Percentiles rank a stretch among this genome's conserved stretches.
These are phyloP conservation scores for Andinoacara biseriatus DNA, from an alignment of 2,113 vertebrate genomes.

Conservation along the genomic window DNA sequence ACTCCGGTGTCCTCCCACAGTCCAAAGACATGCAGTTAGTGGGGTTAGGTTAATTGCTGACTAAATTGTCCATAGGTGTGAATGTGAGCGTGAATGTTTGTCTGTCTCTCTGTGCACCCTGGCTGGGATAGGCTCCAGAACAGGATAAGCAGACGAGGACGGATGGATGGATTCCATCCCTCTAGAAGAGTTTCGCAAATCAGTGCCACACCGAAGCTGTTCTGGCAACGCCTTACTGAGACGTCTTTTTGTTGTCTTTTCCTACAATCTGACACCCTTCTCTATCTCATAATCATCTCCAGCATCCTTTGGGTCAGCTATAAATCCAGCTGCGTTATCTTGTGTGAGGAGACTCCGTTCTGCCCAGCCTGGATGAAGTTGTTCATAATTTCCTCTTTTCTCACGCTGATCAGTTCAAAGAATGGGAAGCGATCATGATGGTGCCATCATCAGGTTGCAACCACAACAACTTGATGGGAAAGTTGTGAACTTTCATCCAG, in stretches of 20 bases:
- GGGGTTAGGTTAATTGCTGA: too few species aligned
- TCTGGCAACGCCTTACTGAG: conserved; percentile 5
- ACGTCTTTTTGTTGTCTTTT: background rate
- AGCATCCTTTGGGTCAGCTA: conserved; percentile 1
- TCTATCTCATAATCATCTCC: background rate
- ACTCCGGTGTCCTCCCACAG: too few species aligned
- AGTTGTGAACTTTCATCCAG: conserved; percentile 64
- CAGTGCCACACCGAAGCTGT: background rate
- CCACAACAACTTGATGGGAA: conserved; percentile 60
- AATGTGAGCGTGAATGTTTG: too few species aligned
- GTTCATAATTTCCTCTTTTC: conserved; percentile 62
- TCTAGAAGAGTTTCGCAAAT: background rate
- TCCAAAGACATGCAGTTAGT: too few species aligned
- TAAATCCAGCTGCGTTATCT: conserved; percentile 5
- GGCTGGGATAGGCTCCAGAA: too few species aligned
- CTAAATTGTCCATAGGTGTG: too few species aligned
- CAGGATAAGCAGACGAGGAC: too few species aligned
- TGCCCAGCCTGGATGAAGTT: conserved; percentile 4
- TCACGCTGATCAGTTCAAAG: conserved; percentile 60
- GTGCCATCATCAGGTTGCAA: conserved; percentile 8
- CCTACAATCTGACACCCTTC: background rate
- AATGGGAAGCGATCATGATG: conserved; percentile 8
- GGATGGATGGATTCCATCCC: background rate
- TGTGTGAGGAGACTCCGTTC: conserved; percentile 13
- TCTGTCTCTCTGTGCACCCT: too few species aligned